Conservation (phyloP, 2,113 vertebrate species). For the Aldabrachelys gigantea region DNA sequence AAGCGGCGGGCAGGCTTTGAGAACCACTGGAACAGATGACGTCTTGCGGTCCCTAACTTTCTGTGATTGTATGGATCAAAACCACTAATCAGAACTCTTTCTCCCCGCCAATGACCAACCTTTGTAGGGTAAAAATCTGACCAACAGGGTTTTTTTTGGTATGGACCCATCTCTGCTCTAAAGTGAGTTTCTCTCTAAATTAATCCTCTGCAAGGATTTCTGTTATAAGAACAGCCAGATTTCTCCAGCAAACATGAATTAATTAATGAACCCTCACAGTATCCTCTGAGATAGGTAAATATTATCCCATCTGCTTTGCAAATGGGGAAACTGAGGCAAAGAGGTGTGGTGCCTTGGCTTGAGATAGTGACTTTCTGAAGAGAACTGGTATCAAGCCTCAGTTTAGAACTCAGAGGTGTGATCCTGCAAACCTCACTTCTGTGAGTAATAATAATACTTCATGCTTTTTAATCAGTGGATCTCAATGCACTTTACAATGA, state of each 20-base stretch:
- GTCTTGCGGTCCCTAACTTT: too few relatives aligned
- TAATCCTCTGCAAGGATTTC: background rate
- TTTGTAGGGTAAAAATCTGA: too few relatives aligned
- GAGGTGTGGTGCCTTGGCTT: background rate
- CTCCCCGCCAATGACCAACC: too few relatives aligned
- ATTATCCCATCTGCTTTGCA: background rate
- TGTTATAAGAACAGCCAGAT: background rate
- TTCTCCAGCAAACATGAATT: background rate
- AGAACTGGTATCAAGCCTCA: background rate
- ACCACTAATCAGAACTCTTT: too few relatives aligned
- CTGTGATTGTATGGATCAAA: too few relatives aligned
- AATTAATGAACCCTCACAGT: background rate
- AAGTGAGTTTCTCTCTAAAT: too few relatives aligned
- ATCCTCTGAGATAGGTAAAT: background rate
- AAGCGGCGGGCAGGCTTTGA: too few relatives aligned
- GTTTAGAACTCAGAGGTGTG: background rate
- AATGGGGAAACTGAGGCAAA: background rate
- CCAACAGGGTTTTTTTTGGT: too few relatives aligned
- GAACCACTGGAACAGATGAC: too few relatives aligned
- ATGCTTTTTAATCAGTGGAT: background rate
- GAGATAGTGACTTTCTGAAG: background rate
- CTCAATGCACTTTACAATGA: background rate
- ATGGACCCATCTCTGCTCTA: too few relatives aligned
- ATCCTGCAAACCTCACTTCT: background rate
- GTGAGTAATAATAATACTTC: background rate